Evolutionary conservation across 2,113 vertebrate genomes (phyloP).

Genomic region (Embiotoca jacksoni): DNA sequence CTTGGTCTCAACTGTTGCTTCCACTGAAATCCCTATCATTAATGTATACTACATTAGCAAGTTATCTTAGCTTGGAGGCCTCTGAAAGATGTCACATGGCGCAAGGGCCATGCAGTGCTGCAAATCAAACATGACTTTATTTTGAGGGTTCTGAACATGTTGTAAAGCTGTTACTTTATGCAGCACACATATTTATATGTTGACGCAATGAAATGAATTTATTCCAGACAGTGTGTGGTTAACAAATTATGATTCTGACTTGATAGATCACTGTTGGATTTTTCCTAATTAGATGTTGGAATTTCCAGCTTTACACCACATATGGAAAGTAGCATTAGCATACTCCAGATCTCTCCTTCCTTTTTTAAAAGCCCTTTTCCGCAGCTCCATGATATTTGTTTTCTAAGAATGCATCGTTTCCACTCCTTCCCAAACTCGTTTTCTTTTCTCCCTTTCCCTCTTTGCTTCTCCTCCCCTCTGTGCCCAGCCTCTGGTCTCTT

Average conservation of each 20-base stretch:
- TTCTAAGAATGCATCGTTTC: constrained; percentile 45
- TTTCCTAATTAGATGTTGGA: constrained; percentile 37
- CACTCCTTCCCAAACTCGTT: constrained; percentile 15
- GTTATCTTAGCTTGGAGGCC: constrained; percentile 1
- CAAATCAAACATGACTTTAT: constrained; percentile 26
- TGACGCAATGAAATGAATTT: constrained; percentile 26
- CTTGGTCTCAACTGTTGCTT: constrained; percentile 10
- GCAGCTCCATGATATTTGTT: constrained; percentile 21
- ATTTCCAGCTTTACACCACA: constrained; percentile 22
- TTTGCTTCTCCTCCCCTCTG: constrained; percentile 32
- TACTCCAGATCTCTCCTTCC: constrained; percentile 16
- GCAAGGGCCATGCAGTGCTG: background rate
- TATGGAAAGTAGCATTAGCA: constrained; percentile 6
- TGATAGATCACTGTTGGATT: constrained; percentile 15
- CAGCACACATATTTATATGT: constrained; percentile 8
- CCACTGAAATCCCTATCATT: constrained; percentile 4
- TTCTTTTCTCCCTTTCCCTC: constrained; percentile 12
- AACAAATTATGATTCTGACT: constrained; percentile 23
- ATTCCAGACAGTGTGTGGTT: constrained; percentile 41
- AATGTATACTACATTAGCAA: background rate
- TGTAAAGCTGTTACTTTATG: constrained; percentile 1
- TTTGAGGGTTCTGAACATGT: constrained; percentile 17
- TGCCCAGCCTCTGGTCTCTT: constrained; percentile 32
- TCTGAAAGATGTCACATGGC: constrained; percentile 14
- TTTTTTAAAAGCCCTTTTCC: constrained; percentile 18